Evolutionary conservation across 2,888 invertebrate genomes (phyloP), one percentile per base, ranked within the genome.

Genomic region (Opisthograptis luteolata): DNA sequence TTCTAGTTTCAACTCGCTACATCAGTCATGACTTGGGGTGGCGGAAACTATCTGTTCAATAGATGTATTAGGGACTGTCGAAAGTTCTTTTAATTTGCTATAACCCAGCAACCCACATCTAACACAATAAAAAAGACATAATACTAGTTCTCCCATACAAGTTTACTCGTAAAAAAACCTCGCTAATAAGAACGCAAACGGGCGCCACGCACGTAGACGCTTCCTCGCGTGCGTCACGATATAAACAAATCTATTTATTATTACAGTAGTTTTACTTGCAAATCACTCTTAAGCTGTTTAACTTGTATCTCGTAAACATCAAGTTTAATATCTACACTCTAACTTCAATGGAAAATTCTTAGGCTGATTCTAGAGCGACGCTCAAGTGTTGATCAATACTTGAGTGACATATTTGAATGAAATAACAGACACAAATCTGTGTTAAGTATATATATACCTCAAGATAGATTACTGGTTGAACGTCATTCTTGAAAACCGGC

Each of bases 171-270:
- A 62, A 62, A 61, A 51, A 27, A n/a, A 28, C 34, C 42, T 37
- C 28, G 10, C 47, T 46, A 58, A 52, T 43, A 52, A 55, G 49
- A 46, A 28, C 5, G 10, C 28, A 19, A 42, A 12, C 28, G 13
- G 13, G 35, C 13, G 22, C 44, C 51, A 55, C 51, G 52, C 58
- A 52, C 50, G 47, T 34, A 24, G 32, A 12, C 24, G 31, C 50
- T 49, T 55, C 54, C 9, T 73, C 42, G 70, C 74, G 70, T 73
- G 73, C 34, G 40, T 43, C 74, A 72, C 66, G 72, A 37, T 55
- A 70, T 58, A 65, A 62, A 64, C 54, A 56, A 55, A 70, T 73
- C 62, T 55, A 51, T 68, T n/a, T 63, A 65, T 65, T 60, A 62
- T 60, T 52, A 55, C 53, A 50, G 37, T 47, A 53, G 65, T 64